Evolutionary conservation across 2,888 invertebrate genomes (phyloP), one percentile per base, ranked within the genome.

Genomic region (Mantis religiosa): DNA sequence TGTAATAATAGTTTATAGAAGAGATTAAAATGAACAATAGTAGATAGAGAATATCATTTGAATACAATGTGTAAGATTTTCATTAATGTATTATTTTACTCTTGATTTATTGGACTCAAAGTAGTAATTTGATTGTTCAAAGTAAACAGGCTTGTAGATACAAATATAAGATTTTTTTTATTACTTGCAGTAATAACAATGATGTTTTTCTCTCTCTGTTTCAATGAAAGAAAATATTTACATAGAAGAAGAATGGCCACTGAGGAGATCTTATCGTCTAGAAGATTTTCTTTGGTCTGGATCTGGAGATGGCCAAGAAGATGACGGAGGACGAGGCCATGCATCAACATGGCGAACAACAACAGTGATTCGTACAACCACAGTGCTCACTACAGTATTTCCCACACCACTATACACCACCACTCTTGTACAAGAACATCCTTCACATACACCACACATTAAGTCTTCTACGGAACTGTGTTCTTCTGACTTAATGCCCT

Each of bases 211-310:
- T 41, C 41, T 41, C 41, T 12, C 41, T 41, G 9, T 41, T 71
- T 71, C 15, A 20, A n/a, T 71, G 54, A 25, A 15, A 71, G 54
- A 71, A 83, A 86, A 89, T 9, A 85, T 86, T 15, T 86, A 83
- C 34, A 86, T 82, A 83, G 89, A 89, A 54, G 89, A 92, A 88
- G 92, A 91, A 82, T 91, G 92, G 90, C 91, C 92, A 25, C 91
- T 91, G 30, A 90, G 91, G 83, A 91, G 92, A 54, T 92, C 93
- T 25, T 94, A 94, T 91, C 95, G 95, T 84, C 93, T 98, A 89
- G 97, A 97, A 92, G 97, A 98, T 92, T 98, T 98, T 93, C 97
- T 98, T 93, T 98, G 98, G 98, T 97, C 97, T 0, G 97, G 97
- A 0, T 97, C 97, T 0, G 97, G 97, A 0, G 97, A 97, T 92